Evolutionary conservation across 30 jellyfish, hydroid and myxozoan species (phyloP), one percentile per base, ranked within the genome.

Genomic region (Haliclystus octoradiatus): DNA sequence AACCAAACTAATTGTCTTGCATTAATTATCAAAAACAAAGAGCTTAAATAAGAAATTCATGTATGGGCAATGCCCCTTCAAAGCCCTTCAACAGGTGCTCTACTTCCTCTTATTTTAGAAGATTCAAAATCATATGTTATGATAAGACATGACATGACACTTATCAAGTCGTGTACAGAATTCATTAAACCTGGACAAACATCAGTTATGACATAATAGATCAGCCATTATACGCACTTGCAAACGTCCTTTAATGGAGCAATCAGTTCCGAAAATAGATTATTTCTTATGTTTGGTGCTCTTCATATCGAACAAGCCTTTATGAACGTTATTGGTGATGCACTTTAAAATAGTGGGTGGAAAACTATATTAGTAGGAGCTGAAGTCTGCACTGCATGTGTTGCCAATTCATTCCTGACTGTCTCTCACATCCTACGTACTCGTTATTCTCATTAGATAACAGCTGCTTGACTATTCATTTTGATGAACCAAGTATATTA

Each of bases 261-360:
- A n/a, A n/a, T n/a, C 47, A 35, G 13, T 33, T 75, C 68, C 60
- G 78, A 73, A 68, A 57, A 73, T 31, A 73, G 62, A 46, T 76
- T 57, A 65, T 25, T 73, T 1, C 76, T 70, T 75, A 81, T 81
- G 94, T 40, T 80, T 69, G 94, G 94, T n/a, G 57, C 83, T 0
- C 31, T 80, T 30, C 94, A 79, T 49, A 79, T 79, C 0, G 80
- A 79, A 66, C 26, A 46, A 74, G 85, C 78, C 0, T 70, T 77
- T 31, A 2, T 78, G 23, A 63, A 34, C 31, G 69, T 78, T 13
- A 78, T 78, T 27, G 92, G 92, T 0, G 79, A 69, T 63, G 69
- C 84, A 84, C 65, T 78, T 23, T 71, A 78, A 46, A 78, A 78
- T 0, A 47, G 72, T 70, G 79, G 86, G 50, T 75, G 86, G 86